A percentile compares a stretch with the other conserved stretches of the same genome.
Evolutionary conservation across 1,140 invertebrate species (phyloP).

Genomic region (Zelostemma sp.): DNA sequence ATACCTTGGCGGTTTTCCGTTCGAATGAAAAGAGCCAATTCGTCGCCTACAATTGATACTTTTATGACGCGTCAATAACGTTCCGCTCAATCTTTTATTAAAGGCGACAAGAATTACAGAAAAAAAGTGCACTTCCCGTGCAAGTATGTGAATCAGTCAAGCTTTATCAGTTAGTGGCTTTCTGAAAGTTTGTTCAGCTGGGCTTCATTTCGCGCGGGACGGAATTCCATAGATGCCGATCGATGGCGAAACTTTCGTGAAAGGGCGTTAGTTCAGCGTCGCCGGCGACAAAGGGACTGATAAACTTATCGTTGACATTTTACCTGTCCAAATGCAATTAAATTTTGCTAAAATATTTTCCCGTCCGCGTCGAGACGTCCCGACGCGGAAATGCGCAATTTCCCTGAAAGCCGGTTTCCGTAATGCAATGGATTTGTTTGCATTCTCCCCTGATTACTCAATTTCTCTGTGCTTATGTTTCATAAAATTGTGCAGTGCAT

Average conservation of each 20-base stretch:
- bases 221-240: constrained; percentile 30
- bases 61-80: too few relatives aligned
- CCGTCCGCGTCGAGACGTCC: too few relatives aligned
- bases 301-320: constrained; percentile 16
- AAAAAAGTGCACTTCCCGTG: background rate
- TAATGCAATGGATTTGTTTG: too few relatives aligned
- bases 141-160: constrained; percentile 10
- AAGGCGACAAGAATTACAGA: background rate
- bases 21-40: background rate
- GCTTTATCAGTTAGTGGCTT: constrained; percentile 25
- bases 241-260: constrained; percentile 25
- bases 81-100: too few relatives aligned
- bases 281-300: constrained; percentile 20
- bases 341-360: too few relatives aligned
- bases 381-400: too few relatives aligned
- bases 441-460: too few relatives aligned
- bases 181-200: constrained; percentile 23
- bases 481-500: constrained; percentile 11
- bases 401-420: too few relatives aligned
- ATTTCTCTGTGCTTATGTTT: too few relatives aligned
- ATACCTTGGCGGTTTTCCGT: background rate
- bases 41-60: background rate
- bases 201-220: constrained; percentile 25
- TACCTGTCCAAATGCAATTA: too few relatives aligned
- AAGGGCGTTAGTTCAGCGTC: constrained; percentile 19